These are phyloP conservation scores for Amorpha juglandis DNA, from an alignment of 2,888 invertebrate species.

Conservation along the genomic window DNA sequence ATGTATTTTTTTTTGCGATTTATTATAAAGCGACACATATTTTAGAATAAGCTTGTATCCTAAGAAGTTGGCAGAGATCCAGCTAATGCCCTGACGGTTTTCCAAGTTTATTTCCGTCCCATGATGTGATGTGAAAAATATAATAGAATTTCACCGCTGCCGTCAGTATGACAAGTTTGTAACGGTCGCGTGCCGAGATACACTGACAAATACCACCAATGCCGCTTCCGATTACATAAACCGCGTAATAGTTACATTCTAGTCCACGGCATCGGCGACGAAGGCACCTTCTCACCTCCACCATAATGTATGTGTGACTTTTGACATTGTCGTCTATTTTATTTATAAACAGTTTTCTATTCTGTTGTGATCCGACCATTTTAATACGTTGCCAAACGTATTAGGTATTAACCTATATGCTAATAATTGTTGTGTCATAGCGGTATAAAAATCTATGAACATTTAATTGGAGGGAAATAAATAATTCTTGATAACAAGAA, in stretches of 20 bases:
- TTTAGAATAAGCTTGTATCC: no score
- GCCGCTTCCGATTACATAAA: slow-evolving; percentile 26
- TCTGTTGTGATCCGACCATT: slow-evolving; percentile 54
- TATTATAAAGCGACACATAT: no score
- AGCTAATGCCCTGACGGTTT: no score
- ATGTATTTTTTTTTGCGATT: no score
- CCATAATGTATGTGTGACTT: slow-evolving; percentile 68
- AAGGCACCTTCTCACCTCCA: slow-evolving; percentile 38
- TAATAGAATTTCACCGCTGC: neutral
- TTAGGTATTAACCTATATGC: slow-evolving; percentile 42
- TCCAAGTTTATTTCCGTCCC: no score
- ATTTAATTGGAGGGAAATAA: slow-evolving; percentile 29
- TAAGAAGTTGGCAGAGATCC: no score
- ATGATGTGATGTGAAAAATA: no score
- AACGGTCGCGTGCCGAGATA: slow-evolving; percentile 17
- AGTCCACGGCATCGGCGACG: slow-evolving; percentile 21
- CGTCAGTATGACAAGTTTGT: slow-evolving; percentile 1
- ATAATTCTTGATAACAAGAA: neutral
- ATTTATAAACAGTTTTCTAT: slow-evolving; percentile 54
- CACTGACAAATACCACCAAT: neutral
- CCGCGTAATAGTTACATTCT: slow-evolving; percentile 26
- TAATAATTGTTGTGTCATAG: slow-evolving; percentile 29
- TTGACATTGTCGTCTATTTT: slow-evolving; percentile 70
- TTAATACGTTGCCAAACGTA: slow-evolving; percentile 42
- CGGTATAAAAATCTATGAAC: slow-evolving; percentile 20